Percentiles rank a stretch among this genome's conserved stretches.
phyloP scores from a whole-genome alignment of 2,797 vertebrate genomes.

The Neostethus bicornis region DNA sequence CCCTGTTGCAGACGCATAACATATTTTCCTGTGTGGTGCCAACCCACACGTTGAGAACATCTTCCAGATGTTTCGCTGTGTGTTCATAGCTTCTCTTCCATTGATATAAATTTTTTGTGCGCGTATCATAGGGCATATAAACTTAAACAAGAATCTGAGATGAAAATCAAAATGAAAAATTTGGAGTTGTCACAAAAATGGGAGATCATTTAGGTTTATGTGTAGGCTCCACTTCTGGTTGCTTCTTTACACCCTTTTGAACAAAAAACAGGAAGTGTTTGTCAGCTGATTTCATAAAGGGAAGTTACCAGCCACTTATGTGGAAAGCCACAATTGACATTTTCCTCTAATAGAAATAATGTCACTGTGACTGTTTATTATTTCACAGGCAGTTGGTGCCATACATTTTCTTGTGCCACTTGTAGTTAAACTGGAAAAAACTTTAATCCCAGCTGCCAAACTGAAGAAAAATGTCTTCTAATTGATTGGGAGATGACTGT shows the following conservation, averaged over 20 bases:
- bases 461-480: slow-evolving; percentile 42
- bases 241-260: slow-evolving; percentile 64
- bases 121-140: slow-evolving; percentile 46
- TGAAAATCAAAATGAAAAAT: slow-evolving; percentile 28
- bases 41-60: slow-evolving; percentile 73
- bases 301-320: slow-evolving; percentile 60
- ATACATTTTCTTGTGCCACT: slow-evolving; percentile 73
- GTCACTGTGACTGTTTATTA: slow-evolving; percentile 38
- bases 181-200: slow-evolving; percentile 14
- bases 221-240: slow-evolving; percentile 43
- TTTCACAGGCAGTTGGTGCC: slow-evolving; percentile 65
- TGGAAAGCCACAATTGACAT: slow-evolving; percentile 48
- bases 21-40: slow-evolving; percentile 55
- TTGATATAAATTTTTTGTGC: slow-evolving; percentile 33
- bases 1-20: slow-evolving; percentile 45
- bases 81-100: slow-evolving; percentile 52
- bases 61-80: slow-evolving; percentile 55
- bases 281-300: slow-evolving; percentile 62
- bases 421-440: slow-evolving; percentile 49
- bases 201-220: too few relatives aligned
- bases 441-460: slow-evolving; percentile 49
- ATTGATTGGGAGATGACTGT: slow-evolving; percentile 60
- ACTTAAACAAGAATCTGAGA: slow-evolving; percentile 44
- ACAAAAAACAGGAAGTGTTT: slow-evolving; percentile 76
- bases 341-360: slow-evolving; percentile 25